Percentiles rank a stretch among this genome's conserved stretches.
Conservation (phyloP, 2,113 vertebrate genomes). For the Anarhynchus alexandrinus region DNA sequence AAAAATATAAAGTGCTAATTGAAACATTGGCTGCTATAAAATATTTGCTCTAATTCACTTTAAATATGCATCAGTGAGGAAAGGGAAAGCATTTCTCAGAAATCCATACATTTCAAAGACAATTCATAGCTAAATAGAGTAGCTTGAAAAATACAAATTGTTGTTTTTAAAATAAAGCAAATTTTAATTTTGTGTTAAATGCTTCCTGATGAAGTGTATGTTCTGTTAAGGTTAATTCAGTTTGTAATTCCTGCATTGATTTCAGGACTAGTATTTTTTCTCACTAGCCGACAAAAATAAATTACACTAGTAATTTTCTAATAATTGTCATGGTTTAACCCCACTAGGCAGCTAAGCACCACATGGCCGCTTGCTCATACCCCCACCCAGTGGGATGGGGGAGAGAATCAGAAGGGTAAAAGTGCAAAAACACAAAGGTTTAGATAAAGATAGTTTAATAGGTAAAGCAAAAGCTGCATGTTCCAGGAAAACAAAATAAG, state of each 20-base stretch:
- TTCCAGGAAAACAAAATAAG: neutral
- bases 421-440: rapidly evolving
- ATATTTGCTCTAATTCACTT: neutral
- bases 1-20: slow-evolving; percentile 3
- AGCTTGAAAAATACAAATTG: neutral
- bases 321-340: neutral
- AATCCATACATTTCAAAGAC: neutral
- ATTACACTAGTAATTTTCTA: neutral
- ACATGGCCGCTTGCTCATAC: rapidly evolving
- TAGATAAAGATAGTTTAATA: neutral
- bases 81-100: neutral
- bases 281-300: neutral
- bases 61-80: neutral
- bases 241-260: neutral
- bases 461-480: rapidly evolving
- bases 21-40: neutral
- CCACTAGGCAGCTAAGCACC: neutral
- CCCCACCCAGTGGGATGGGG: rapidly evolving
- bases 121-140: neutral
- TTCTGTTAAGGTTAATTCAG: neutral
- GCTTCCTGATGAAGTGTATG: neutral
- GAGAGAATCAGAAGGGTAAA: neutral
- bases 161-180: neutral
- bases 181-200: neutral
- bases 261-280: neutral